Conservation (phyloP, 2,797 vertebrate species). For the Epinephelus coioides region DNA sequence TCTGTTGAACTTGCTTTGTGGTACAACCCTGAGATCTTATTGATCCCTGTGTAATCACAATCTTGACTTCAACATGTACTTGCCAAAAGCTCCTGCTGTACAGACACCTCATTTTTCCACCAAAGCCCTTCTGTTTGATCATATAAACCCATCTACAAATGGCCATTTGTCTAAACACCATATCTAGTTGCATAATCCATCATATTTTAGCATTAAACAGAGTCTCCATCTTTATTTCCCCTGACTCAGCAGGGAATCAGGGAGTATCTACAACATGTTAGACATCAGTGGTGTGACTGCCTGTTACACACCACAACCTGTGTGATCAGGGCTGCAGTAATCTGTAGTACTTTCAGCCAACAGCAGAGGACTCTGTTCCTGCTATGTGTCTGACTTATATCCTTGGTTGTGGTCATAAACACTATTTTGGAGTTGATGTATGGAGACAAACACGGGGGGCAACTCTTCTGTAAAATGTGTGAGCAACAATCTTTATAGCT, state of each 20-base stretch:
- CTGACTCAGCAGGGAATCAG: not conserved
- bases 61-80: not conserved
- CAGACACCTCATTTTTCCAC: not conserved
- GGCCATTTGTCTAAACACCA: not conserved
- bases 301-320: constrained; percentile 22
- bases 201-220: not conserved
- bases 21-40: not conserved
- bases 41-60: constrained; percentile 11
- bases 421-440: constrained; percentile 32
- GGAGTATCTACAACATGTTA: not conserved
- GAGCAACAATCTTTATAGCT: not conserved
- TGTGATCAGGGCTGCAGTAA: not conserved
- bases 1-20: too few relatives aligned
- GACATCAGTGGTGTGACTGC: not conserved
- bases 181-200: not conserved
- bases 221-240: not conserved
- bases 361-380: constrained; percentile 78
- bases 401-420: constrained; percentile 28
- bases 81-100: not conserved
- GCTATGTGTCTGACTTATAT: constrained; percentile 22
- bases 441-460: not conserved
- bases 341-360: constrained; percentile 58
- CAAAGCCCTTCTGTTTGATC: not conserved
- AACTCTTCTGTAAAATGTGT: constrained; percentile 1
- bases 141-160: not conserved